These are phyloP conservation scores for Drosophila ustulata DNA, from an alignment of 2,888 invertebrate species.

Conservation along the genomic window DNA sequence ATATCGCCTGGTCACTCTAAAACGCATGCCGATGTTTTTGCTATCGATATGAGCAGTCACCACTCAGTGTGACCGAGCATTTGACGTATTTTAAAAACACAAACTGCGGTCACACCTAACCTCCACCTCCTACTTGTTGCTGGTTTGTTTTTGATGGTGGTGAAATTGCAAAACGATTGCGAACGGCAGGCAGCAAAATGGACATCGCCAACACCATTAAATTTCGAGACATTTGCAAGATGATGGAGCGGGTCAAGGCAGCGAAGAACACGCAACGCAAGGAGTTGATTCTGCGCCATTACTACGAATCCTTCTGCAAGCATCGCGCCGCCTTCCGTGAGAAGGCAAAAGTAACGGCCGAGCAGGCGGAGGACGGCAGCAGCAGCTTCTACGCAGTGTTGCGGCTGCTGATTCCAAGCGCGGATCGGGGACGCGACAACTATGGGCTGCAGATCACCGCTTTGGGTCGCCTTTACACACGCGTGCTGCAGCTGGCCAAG, in stretches of 20 bases:
- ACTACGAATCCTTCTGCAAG: slow-evolving; percentile 79
- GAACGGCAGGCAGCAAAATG: slow-evolving; percentile 1
- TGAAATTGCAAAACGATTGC: slow-evolving; percentile 38
- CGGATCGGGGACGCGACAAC: slow-evolving; percentile 92
- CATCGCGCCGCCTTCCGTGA: slow-evolving; percentile 74
- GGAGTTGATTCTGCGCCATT: slow-evolving; percentile 73
- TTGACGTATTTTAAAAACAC: not conserved
- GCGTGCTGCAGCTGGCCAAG: slow-evolving; percentile 90
- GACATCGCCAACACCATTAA: slow-evolving; percentile 81
- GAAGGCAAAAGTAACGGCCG: slow-evolving; percentile 30
- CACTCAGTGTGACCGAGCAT: not conserved
- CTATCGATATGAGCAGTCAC: not conserved
- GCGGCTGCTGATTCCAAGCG: slow-evolving; percentile 91
- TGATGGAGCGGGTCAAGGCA: slow-evolving; percentile 79
- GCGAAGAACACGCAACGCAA: slow-evolving; percentile 67
- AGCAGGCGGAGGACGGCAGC: slow-evolving; percentile 79
- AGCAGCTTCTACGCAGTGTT: slow-evolving; percentile 90
- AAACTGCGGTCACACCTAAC: not conserved
- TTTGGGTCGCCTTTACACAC: slow-evolving; percentile 90
- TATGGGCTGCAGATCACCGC: slow-evolving; percentile 93
- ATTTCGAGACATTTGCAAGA: slow-evolving; percentile 79
- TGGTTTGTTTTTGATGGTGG: slow-evolving; percentile 14
- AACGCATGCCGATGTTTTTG: not conserved
- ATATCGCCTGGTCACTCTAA: not conserved
- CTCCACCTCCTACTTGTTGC: not conserved